phyloP scores from a whole-genome alignment of 2,888 invertebrate genomes.

The Tipula lateralis region DNA sequence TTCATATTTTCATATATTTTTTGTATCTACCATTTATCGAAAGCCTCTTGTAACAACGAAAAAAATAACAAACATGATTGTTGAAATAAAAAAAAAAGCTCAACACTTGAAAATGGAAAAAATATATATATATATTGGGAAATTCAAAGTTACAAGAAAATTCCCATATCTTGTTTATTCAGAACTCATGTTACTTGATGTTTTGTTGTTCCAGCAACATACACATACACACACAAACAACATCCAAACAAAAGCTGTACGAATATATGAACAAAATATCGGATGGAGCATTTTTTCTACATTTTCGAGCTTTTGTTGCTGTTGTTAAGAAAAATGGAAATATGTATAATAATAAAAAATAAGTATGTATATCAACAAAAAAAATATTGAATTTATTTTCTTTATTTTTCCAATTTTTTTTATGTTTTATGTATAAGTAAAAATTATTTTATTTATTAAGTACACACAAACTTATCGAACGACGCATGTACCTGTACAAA shows the following conservation, averaged over 20 bases:
- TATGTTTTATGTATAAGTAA: not conserved
- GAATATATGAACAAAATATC: not conserved
- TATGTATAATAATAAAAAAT: not conserved
- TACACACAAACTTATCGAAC: not conserved
- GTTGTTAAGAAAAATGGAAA: not conserved
- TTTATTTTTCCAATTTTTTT: not conserved
- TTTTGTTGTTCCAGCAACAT: not conserved
- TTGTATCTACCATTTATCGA: not conserved
- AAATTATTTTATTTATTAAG: not conserved
- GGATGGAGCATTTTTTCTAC: not conserved
- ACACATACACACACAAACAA: not conserved
- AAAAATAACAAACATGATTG: not conserved
- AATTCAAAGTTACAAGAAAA: not conserved
- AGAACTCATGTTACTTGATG: not conserved
- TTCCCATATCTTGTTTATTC: not conserved
- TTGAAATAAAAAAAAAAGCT: not conserved
- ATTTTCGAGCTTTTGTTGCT: not conserved
- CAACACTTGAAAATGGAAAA: not conserved
- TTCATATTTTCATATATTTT: not conserved
- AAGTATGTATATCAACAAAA: not conserved
- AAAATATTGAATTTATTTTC: not conserved
- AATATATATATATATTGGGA: not conserved
- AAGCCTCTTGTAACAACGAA: not conserved
- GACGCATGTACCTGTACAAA: not conserved
- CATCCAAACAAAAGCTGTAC: not conserved